Evolutionary conservation across 2,113 vertebrate species (phyloP).

Genomic region (Pseudopipra pipra): DNA sequence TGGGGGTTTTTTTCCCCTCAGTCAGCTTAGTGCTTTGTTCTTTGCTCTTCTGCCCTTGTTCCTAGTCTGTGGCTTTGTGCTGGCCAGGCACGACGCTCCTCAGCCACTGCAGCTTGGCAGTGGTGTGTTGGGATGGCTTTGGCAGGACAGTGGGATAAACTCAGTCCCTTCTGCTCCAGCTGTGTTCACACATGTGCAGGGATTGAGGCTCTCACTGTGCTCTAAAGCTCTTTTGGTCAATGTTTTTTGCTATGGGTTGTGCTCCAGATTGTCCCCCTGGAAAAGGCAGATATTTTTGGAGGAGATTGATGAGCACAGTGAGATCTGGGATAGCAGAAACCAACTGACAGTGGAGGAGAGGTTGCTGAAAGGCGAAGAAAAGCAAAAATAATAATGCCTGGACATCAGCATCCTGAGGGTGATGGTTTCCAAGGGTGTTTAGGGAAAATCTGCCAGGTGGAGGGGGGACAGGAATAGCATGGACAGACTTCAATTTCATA

Average conservation of each 20-base stretch:
- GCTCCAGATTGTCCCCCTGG: background rate
- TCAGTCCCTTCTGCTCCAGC: background rate
- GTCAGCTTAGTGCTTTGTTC: background rate
- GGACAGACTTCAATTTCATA: rapidly evolving
- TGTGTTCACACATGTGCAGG: background rate
- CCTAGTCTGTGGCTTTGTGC: background rate
- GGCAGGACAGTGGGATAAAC: background rate
- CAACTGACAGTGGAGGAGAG: background rate
- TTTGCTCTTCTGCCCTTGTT: background rate
- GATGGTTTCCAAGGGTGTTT: background rate
- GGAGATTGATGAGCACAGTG: conserved; percentile 44
- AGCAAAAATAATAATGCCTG: background rate
- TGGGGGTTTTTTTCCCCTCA: background rate
- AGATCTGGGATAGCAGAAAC: conserved; percentile 19
- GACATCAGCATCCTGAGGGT: rapidly evolving
- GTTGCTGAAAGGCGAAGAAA: background rate
- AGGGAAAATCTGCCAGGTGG: background rate
- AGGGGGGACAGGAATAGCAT: background rate
- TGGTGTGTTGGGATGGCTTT: background rate
- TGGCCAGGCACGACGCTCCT: background rate
- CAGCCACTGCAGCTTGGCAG: background rate
- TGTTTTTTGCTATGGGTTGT: background rate
- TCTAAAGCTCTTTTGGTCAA: background rate
- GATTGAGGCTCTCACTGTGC: background rate
- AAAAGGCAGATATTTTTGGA: conserved; percentile 9